Percentiles rank a stretch among this genome's conserved stretches.
These are phyloP conservation scores for Helogale parvula DNA, from an alignment of 2,113 vertebrate genomes.

Conservation along the genomic window DNA sequence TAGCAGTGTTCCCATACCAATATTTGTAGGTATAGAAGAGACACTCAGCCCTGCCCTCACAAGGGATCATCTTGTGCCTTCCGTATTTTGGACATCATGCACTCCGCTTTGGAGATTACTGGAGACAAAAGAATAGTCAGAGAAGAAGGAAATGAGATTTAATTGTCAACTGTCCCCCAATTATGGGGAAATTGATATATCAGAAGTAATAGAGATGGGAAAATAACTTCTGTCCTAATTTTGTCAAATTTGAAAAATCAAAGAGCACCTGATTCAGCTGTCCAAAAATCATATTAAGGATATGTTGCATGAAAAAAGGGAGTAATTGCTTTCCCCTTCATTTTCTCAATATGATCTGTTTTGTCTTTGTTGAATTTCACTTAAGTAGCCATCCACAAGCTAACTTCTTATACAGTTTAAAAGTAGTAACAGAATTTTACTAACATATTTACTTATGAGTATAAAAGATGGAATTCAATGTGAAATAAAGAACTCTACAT, in stretches of 20 bases:
- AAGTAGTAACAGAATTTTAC: background rate
- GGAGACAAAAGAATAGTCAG: background rate
- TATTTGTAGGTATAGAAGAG: background rate
- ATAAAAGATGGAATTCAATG: background rate
- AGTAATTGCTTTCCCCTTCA: background rate
- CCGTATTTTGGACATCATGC: background rate
- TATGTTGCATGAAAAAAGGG: background rate
- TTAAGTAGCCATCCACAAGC: background rate
- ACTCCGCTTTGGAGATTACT: background rate
- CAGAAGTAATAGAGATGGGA: background rate
- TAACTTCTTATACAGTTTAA: background rate
- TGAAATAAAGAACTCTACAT: background rate
- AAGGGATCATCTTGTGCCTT: background rate
- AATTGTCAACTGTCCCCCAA: background rate
- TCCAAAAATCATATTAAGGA: background rate
- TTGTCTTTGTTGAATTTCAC: background rate
- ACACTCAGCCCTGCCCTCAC: background rate
- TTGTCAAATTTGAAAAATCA: background rate
- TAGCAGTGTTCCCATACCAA: background rate
- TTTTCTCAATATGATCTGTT: background rate
- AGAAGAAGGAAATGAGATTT: background rate
- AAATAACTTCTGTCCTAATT: background rate
- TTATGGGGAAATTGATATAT: background rate
- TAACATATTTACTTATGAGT: background rate
- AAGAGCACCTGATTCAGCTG: background rate